Evolutionary conservation across 2,113 vertebrate species (phyloP).

Genomic region (Gadus chalcogrammus): DNA sequence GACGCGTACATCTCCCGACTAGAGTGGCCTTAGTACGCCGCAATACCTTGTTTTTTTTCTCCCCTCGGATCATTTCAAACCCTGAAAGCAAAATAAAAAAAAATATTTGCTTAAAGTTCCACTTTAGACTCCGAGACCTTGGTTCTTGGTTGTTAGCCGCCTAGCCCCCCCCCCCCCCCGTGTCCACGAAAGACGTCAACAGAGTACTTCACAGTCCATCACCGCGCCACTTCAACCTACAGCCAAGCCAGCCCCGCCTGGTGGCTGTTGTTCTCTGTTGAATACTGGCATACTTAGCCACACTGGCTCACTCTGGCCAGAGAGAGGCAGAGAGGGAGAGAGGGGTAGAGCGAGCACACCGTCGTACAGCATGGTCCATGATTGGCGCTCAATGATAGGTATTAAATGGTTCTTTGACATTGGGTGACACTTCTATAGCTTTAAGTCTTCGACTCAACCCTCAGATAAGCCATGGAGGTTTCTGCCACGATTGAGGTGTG

Average conservation of each 20-base stretch:
- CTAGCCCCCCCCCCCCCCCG: neutral
- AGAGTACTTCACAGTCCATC: constrained; percentile 47
- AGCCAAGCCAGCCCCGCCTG: neutral
- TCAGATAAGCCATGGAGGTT: too few relatives aligned
- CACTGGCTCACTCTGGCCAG: neutral
- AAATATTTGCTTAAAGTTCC: too few relatives aligned
- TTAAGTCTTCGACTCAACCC: neutral
- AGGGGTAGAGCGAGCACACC: neutral
- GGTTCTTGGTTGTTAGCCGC: too few relatives aligned
- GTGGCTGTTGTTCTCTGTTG: too few relatives aligned
- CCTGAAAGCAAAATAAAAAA: too few relatives aligned
- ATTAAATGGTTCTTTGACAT: constrained; percentile 20
- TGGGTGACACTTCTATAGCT: constrained; percentile 3
- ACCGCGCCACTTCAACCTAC: constrained; percentile 41
- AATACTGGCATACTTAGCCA: neutral
- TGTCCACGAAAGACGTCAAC: constrained; percentile 26
- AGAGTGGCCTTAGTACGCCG: too few relatives aligned
- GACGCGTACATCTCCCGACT: too few relatives aligned
- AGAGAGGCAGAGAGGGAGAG: constrained; percentile 5
- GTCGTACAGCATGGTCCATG: constrained; percentile 20
- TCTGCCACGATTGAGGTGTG: too few relatives aligned
- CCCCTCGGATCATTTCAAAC: too few relatives aligned
- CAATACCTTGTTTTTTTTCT: too few relatives aligned
- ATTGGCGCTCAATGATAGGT: constrained; percentile 1
- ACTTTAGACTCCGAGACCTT: too few relatives aligned